Percentiles rank a stretch among this genome's conserved stretches.
Evolutionary conservation across 2,113 vertebrate species (phyloP).

Genomic region (Falcunculus frontatus): DNA sequence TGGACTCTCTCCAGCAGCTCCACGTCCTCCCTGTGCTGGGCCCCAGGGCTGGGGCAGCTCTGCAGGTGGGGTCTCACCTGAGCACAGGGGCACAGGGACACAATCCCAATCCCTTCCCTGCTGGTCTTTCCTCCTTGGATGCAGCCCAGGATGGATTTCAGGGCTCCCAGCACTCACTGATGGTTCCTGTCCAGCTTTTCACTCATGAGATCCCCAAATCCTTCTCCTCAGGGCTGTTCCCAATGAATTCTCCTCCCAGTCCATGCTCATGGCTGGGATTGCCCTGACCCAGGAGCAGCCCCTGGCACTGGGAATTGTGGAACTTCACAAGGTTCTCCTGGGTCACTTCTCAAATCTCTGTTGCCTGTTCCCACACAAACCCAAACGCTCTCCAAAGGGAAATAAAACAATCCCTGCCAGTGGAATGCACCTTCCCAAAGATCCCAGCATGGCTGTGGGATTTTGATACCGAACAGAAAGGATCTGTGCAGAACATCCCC

Average conservation of each 20-base stretch:
- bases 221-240: neutral
- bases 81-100: neutral
- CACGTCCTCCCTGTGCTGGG: too few species aligned
- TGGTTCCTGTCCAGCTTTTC: neutral
- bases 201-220: neutral
- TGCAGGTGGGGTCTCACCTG: too few species aligned
- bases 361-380: neutral
- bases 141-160: neutral
- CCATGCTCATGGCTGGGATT: neutral
- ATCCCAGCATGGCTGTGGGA: neutral
- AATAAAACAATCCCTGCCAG: rapidly evolving
- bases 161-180: neutral
- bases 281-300: neutral
- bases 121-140: neutral
- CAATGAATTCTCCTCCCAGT: neutral
- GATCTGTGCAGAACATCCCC: neutral
- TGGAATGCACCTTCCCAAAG: neutral
- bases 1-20: too few species aligned
- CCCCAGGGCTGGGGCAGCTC: too few species aligned
- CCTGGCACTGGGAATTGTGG: neutral
- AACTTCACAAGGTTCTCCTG: rapidly evolving
- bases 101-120: neutral
- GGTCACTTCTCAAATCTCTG: neutral
- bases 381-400: neutral
- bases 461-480: neutral